Conservation (phyloP, 2,797 vertebrate species). For the Enteromius thamalakanensis region DNA sequence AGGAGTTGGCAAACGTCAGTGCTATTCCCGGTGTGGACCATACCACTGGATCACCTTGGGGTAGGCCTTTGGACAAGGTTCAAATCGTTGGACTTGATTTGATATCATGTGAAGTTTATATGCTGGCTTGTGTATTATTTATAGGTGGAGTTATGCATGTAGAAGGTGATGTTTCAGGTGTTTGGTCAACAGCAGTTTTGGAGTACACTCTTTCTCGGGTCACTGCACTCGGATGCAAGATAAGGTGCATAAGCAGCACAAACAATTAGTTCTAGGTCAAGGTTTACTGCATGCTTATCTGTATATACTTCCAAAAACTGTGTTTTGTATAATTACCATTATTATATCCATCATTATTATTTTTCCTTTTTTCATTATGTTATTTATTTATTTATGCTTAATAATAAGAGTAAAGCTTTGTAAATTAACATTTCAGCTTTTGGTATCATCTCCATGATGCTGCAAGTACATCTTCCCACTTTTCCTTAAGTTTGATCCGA, state of each 20-base stretch:
- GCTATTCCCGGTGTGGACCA: conserved; percentile 74
- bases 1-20: conserved; percentile 73
- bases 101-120: neutral
- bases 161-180: neutral
- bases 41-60: conserved; percentile 69
- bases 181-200: conserved; percentile 48
- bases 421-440: conserved; percentile 71
- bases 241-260: conserved; percentile 67
- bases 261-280: neutral
- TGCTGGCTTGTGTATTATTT: conserved; percentile 17
- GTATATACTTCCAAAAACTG: neutral
- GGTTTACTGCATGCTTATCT: neutral
- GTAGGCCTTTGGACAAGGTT: conserved; percentile 61
- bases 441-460: conserved; percentile 73
- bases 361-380: neutral
- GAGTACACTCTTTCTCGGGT: conserved; percentile 62
- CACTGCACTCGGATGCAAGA: conserved; percentile 73
- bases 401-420: neutral
- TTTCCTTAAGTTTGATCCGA: conserved; percentile 64
- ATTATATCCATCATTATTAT: neutral
- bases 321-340: too few species aligned
- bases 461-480: rapidly evolving
- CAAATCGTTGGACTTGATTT: neutral
- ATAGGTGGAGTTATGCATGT: conserved; percentile 77
- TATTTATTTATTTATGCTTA: neutral